These are phyloP conservation scores for Catocala nupta DNA, from an alignment of 2,888 invertebrate genomes.

Conservation along the genomic window DNA sequence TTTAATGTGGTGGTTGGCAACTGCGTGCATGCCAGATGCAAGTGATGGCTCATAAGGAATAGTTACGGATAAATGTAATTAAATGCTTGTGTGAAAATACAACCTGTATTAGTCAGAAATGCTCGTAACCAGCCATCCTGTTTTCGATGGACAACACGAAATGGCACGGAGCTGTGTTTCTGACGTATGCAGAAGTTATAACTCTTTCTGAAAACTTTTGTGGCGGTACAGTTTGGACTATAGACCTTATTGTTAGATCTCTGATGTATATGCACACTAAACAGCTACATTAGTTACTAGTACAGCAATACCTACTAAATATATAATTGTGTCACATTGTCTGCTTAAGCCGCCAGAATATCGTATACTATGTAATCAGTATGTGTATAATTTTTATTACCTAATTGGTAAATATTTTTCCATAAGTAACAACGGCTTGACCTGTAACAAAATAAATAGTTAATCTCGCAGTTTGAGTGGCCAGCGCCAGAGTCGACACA, in stretches of 20 bases:
- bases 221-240: slow-evolving; percentile 37
- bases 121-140: slow-evolving; percentile 32
- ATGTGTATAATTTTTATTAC: no score
- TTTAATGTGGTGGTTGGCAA: slow-evolving; percentile 47
- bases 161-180: slow-evolving; percentile 32
- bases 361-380: no score
- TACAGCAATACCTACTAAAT: no score
- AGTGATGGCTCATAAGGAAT: slow-evolving; percentile 42
- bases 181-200: slow-evolving; percentile 32
- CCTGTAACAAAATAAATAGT: no score
- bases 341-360: no score
- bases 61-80: slow-evolving; percentile 47
- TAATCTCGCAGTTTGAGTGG: no score
- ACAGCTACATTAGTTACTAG: no score
- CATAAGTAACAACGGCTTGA: no score
- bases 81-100: slow-evolving; percentile 38
- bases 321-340: no score
- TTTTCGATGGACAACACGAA: slow-evolving; percentile 29
- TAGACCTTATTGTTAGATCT: slow-evolving; percentile 31
- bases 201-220: slow-evolving; percentile 42
- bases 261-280: no score
- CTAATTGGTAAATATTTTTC: no score
- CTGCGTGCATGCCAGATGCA: slow-evolving; percentile 32
- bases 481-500: no score
- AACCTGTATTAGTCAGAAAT: slow-evolving; percentile 40